phyloP scores from a whole-genome alignment of 2,888 invertebrate species.

The Crocallis elinguaria region DNA sequence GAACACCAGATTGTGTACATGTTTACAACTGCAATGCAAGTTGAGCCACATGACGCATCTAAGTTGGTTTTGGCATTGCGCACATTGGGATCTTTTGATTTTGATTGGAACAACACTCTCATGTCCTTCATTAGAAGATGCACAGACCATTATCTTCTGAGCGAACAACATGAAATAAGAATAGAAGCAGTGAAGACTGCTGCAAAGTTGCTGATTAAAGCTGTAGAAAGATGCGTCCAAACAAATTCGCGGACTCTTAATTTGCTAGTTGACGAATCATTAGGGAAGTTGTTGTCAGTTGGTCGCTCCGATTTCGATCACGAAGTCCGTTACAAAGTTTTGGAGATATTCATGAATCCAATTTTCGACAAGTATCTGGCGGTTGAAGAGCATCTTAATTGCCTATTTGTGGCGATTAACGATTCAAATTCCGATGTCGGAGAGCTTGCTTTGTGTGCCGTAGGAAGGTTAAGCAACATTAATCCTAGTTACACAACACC shows the following conservation, averaged over 20 bases:
- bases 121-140: constrained; percentile 97
- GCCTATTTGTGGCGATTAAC: constrained; percentile 96
- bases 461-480: constrained; percentile 95
- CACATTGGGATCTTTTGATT: constrained; percentile 96
- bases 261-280: constrained; percentile 95
- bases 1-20: constrained; percentile 74
- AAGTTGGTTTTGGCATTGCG: constrained; percentile 95
- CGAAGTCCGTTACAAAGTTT: constrained; percentile 95
- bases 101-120: constrained; percentile 94
- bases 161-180: constrained; percentile 94
- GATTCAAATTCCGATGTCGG: constrained; percentile 98
- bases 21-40: constrained; percentile 67
- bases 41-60: constrained; percentile 89
- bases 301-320: constrained; percentile 98
- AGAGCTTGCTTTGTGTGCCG: constrained; percentile 95
- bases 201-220: constrained; percentile 93
- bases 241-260: constrained; percentile 93
- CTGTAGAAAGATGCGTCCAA: constrained; percentile 87
- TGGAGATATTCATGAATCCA: constrained; percentile 94
- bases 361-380: constrained; percentile 97
- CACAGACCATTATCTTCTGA: constrained; percentile 95
- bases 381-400: constrained; percentile 96
- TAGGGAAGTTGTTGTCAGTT: constrained; percentile 95
- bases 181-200: constrained; percentile 98
- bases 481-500: constrained; percentile 99